phyloP scores from a whole-genome alignment of 2,113 vertebrate species.

The Tragelaphus strepsiceros region DNA sequence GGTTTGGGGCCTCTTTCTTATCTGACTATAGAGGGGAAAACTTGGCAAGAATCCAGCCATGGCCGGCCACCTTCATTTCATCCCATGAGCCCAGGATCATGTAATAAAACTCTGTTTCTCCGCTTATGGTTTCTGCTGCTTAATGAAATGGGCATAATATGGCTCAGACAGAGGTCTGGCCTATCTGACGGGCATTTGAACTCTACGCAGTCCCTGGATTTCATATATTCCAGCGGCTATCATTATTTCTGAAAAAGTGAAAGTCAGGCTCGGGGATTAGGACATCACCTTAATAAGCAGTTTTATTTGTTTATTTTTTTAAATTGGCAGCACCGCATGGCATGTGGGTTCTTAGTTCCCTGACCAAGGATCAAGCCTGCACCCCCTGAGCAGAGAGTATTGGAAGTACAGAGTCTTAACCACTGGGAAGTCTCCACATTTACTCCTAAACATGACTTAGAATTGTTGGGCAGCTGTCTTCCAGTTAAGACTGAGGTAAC shows the following conservation, averaged over 20 bases:
- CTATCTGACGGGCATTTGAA: neutral
- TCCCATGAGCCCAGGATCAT: neutral
- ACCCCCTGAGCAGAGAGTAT: fast-evolving
- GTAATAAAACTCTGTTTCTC: neutral
- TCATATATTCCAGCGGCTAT: neutral
- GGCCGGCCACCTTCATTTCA: neutral
- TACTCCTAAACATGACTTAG: neutral
- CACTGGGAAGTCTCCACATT: neutral
- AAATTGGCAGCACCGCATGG: neutral
- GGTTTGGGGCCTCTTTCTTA: neutral
- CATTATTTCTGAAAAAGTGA: neutral
- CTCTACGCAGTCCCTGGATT: fast-evolving
- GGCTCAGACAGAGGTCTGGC: neutral
- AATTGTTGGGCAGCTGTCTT: neutral
- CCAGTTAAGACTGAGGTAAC: neutral
- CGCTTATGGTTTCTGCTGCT: neutral
- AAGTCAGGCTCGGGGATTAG: neutral
- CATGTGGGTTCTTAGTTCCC: neutral
- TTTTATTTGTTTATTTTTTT: neutral
- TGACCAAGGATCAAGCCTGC: neutral
- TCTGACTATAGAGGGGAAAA: neutral
- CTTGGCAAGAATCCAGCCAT: neutral
- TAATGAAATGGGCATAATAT: neutral
- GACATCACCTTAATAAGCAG: neutral
- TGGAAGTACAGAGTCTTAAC: neutral